Evolutionary conservation across 2,888 invertebrate genomes (phyloP).

Genomic region (Zeuzera pyrina): DNA sequence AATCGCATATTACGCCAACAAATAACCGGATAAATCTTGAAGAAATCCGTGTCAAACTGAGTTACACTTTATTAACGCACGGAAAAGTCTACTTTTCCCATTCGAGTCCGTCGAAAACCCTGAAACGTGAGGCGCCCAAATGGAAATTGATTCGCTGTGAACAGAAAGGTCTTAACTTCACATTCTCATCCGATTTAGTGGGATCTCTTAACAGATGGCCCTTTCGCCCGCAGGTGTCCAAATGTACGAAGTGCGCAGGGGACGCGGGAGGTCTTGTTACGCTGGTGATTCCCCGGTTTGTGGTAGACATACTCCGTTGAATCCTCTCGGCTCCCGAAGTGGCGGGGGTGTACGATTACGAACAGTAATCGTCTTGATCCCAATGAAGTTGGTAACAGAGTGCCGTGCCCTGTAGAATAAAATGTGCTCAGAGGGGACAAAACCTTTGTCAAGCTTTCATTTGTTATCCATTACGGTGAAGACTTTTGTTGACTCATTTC

Average conservation of each 20-base stretch:
- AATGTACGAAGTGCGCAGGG: constrained; percentile 17
- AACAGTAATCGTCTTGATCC: constrained; percentile 65
- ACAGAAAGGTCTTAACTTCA: constrained; percentile 49
- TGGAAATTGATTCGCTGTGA: constrained; percentile 60
- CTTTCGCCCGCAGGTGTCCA: constrained; percentile 24
- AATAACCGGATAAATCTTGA: constrained; percentile 41
- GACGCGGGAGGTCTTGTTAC: constrained; percentile 24
- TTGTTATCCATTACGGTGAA: too few species aligned
- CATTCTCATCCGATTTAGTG: constrained; percentile 18
- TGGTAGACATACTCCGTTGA: constrained; percentile 36
- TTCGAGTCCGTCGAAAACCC: constrained; percentile 17
- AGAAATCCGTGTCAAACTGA: constrained; percentile 33
- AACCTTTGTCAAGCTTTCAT: constrained; percentile 14
- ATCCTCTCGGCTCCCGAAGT: constrained; percentile 37
- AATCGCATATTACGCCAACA: constrained; percentile 65
- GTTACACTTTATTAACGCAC: constrained; percentile 42
- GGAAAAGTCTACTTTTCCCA: constrained; percentile 31
- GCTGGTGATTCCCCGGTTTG: constrained; percentile 26
- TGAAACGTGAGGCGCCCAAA: constrained; percentile 35
- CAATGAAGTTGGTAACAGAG: constrained; percentile 60
- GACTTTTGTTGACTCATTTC: too few species aligned
- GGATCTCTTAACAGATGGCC: constrained; percentile 31
- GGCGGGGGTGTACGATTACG: constrained; percentile 59
- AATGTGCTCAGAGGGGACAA: constrained; percentile 21
- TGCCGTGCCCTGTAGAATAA: constrained; percentile 31